These are phyloP conservation scores for Gallinago stenura DNA, from an alignment of 2,797 vertebrate genomes.

Conservation along the genomic window DNA sequence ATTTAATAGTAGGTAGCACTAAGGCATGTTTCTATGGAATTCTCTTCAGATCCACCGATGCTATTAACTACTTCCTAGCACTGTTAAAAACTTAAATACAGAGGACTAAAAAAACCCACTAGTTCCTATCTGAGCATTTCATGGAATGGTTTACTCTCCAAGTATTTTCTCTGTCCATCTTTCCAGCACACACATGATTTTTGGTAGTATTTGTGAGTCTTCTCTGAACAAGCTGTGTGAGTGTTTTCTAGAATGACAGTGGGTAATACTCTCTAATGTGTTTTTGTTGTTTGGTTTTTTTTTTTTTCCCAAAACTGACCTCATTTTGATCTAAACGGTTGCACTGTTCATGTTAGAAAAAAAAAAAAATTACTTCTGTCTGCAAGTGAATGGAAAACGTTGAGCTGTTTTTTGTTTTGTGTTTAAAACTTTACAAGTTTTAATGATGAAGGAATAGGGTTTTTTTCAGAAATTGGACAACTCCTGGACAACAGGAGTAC, in stretches of 20 bases:
- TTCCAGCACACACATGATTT: fast-evolving
- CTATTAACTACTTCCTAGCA: neutral
- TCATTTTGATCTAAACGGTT: neutral
- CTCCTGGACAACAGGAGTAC: neutral
- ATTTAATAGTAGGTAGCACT: neutral
- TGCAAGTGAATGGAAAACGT: neutral
- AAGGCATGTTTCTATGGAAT: neutral
- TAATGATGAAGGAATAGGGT: neutral
- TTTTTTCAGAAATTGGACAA: neutral
- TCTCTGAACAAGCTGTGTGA: neutral
- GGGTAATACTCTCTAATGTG: neutral
- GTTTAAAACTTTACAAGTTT: neutral
- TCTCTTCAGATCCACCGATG: neutral
- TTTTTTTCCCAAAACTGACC: neutral
- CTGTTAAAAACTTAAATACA: neutral
- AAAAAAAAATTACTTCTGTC: neutral
- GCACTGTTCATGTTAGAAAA: neutral
- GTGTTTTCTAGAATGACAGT: neutral
- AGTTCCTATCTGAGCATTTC: neutral
- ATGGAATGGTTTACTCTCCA: neutral
- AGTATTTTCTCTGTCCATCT: neutral
- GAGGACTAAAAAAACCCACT: neutral
- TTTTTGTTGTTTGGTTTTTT: neutral
- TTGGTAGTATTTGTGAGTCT: neutral
- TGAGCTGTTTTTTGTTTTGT: neutral